These are phyloP conservation scores for Hipparchia semele DNA, from an alignment of 2,888 invertebrate genomes.

Conservation along the genomic window DNA sequence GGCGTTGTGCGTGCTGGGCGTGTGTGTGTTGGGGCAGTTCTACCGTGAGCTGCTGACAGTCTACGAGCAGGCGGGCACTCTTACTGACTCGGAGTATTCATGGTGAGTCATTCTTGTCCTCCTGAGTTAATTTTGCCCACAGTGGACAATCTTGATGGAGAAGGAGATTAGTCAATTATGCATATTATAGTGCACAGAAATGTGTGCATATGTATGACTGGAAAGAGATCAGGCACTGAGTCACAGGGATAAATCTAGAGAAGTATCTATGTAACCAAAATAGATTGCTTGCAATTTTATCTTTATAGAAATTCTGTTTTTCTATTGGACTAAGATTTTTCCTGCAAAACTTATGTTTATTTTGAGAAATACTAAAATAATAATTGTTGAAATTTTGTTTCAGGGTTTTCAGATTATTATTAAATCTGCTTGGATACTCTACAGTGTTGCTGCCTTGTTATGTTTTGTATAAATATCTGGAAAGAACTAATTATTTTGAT, in stretches of 20 bases:
- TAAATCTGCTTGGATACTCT: constrained; percentile 94
- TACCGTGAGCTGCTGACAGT: constrained; percentile 56
- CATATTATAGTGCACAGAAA: no score
- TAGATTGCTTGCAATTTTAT: no score
- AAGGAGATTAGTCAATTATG: no score
- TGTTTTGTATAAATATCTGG: constrained; percentile 91
- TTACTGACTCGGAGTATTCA: constrained; percentile 64
- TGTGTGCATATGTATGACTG: no score
- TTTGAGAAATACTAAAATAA: no score
- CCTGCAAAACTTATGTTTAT: no score
- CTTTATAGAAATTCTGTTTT: no score
- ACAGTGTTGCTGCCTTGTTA: constrained; percentile 94
- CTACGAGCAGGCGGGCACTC: constrained; percentile 60
- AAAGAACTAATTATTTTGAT: constrained; percentile 90
- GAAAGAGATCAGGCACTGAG: no score
- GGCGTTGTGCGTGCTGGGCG: constrained; percentile 50
- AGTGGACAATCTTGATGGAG: no score
- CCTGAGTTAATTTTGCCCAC: background rate
- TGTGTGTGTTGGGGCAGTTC: constrained; percentile 58
- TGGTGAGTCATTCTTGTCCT: constrained; percentile 53
- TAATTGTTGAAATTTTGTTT: constrained; percentile 29
- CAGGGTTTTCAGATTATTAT: constrained; percentile 89
- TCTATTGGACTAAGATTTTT: no score
- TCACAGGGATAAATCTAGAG: no score
- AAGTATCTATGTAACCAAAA: no score